These are phyloP conservation scores for Shinisaurus crocodilurus DNA, from an alignment of 2,113 vertebrate species.

Conservation along the genomic window DNA sequence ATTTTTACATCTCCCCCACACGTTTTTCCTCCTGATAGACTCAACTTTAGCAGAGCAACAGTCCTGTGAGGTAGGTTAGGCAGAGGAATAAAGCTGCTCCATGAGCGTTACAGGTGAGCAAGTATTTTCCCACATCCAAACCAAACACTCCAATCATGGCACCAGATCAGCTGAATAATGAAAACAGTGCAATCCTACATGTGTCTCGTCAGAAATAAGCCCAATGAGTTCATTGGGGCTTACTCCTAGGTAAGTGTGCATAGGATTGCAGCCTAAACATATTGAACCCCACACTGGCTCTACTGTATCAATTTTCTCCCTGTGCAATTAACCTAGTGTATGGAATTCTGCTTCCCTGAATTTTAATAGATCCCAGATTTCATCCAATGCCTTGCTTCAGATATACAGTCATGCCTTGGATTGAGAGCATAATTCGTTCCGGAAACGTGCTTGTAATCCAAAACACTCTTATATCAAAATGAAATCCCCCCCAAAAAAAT, in stretches of 20 bases:
- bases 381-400: background rate
- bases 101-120: background rate
- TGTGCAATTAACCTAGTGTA: background rate
- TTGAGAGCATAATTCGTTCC: too few species aligned
- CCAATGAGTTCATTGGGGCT: background rate
- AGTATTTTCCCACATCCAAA: background rate
- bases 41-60: background rate
- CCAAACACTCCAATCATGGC: background rate
- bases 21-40: background rate
- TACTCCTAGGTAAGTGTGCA: background rate
- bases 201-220: background rate
- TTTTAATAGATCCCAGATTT: background rate
- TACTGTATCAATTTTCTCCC: background rate
- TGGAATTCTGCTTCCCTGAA: background rate
- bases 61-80: background rate
- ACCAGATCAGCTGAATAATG: background rate
- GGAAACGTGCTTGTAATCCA: too few species aligned
- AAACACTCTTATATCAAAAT: too few species aligned
- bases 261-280: background rate
- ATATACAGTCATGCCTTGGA: too few species aligned
- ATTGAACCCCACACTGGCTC: background rate
- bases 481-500: too few species aligned
- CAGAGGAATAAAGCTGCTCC: background rate
- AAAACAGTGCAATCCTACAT: background rate
- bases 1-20: background rate